phyloP scores from a whole-genome alignment of 2,113 vertebrate species.

The Elachura formosa region DNA sequence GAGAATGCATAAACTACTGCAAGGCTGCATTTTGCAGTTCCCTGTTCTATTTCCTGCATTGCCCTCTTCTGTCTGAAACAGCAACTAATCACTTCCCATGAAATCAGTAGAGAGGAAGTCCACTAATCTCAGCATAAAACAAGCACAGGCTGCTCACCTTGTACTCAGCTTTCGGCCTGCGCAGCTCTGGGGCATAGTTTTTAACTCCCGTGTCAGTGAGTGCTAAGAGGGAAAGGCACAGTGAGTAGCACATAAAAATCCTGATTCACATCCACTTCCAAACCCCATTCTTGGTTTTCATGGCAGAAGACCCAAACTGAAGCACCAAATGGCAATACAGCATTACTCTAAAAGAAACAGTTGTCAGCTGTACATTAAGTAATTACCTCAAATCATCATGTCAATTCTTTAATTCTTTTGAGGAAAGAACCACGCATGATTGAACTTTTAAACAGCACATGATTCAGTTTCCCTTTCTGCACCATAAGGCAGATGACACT shows the following conservation, averaged over 20 bases:
- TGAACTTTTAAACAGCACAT: background rate
- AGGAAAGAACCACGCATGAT: background rate
- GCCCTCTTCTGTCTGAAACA: background rate
- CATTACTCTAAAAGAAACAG: background rate
- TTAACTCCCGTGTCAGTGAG: conserved; percentile 74
- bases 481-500: background rate
- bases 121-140: background rate
- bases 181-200: conserved; percentile 84
- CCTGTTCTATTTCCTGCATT: background rate
- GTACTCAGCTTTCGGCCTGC: conserved; percentile 86
- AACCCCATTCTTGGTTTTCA: background rate
- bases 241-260: background rate
- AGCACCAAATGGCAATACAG: background rate
- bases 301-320: background rate
- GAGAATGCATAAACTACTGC: background rate
- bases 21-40: background rate
- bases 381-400: background rate
- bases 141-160: conserved; percentile 74
- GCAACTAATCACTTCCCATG: background rate
- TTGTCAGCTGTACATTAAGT: background rate
- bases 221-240: conserved; percentile 64
- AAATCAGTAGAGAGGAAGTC: background rate
- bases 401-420: background rate
- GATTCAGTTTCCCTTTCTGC: background rate
- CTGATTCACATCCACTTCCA: background rate